These are phyloP conservation scores for Drosophila busckii DNA, from an alignment of 1,140 invertebrate species.

Conservation along the genomic window DNA sequence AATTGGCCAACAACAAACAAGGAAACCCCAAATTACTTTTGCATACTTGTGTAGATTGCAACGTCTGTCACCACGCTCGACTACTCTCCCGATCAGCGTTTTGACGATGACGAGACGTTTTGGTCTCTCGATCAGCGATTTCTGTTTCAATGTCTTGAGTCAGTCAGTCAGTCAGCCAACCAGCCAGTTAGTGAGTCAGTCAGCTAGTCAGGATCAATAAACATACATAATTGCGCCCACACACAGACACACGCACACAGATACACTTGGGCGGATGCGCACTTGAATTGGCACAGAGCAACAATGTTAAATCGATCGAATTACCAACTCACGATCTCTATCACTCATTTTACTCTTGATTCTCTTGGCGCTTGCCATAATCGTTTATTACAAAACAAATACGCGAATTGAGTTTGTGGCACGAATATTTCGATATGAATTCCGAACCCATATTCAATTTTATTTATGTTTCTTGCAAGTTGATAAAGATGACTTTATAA, in stretches of 20 bases:
- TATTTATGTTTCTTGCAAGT: neutral
- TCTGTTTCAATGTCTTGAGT: constrained; percentile 34
- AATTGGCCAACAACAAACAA: too few species aligned
- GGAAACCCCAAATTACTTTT: constrained; percentile 10
- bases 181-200: too few species aligned
- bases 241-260: too few species aligned
- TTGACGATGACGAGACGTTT: constrained; percentile 1
- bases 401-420: too few species aligned
- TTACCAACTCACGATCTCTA: neutral
- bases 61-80: constrained; percentile 65
- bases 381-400: too few species aligned
- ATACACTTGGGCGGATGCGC: constrained; percentile 71
- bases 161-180: too few species aligned
- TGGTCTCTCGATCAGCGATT: constrained; percentile 6
- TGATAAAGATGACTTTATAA: too few species aligned
- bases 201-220: constrained; percentile 59
- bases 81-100: constrained; percentile 31
- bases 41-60: constrained; percentile 46
- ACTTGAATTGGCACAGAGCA: constrained; percentile 59
- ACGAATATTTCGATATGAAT: too few species aligned
- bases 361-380: too few species aligned
- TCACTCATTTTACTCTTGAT: too few species aligned
- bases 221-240: constrained; percentile 64
- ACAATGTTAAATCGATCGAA: constrained; percentile 1
- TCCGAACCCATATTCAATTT: too few species aligned